Base-by-base conservation (phyloP, 2,113 vertebrate genomes). In the Dendrocopos noguchii region DNA sequence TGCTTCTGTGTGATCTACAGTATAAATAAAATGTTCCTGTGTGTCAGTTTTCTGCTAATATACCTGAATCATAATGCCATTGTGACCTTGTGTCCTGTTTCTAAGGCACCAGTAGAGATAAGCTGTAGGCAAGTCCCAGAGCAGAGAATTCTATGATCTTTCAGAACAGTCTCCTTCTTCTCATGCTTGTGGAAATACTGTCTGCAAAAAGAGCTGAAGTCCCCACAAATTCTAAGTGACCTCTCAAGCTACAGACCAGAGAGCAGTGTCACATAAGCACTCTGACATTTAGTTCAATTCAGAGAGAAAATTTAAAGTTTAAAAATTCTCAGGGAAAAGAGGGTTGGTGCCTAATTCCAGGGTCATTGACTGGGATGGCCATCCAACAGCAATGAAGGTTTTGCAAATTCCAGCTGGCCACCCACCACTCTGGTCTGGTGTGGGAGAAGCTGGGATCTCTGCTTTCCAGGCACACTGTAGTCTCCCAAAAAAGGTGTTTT, bases 381-480 rank as follows among this genome's bases (percentile, higher is more conserved):
- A 1, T 53, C 17, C 46, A 42, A 14, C 15, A 64, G 10, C 15
- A 1, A 1, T 8, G 4, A 19, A 34, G 17, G 25, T 7, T 63
- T 34, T 0, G 0, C 7, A 47, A 66, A 73, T 20, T 27, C 42
- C 52, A 46, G 20, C 29, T 91, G 34, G 17, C 8, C 12, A 39
- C 19, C 8, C 2, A 1, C 9, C 1, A 0, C 0, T 2, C 13
- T n/a, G 22, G 7, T 53, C 5, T 3, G 15, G 17, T 9, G 50
- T 7, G 11, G 5, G 9, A 77, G 15, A 86, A 59, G 15, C 4
- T 50, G 10, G n/a, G 20, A 55, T 50, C 24, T 53, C 20, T 71
- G 53, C 13, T 63, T 88, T 73, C 44, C 74, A 60, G 70, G 8
- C 3, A 83, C 78, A 15, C 5, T 81, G 39, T 2, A 2, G 16